Evolutionary conservation across 2,888 invertebrate genomes (phyloP).

Genomic region (Adelognathus sp.): DNA sequence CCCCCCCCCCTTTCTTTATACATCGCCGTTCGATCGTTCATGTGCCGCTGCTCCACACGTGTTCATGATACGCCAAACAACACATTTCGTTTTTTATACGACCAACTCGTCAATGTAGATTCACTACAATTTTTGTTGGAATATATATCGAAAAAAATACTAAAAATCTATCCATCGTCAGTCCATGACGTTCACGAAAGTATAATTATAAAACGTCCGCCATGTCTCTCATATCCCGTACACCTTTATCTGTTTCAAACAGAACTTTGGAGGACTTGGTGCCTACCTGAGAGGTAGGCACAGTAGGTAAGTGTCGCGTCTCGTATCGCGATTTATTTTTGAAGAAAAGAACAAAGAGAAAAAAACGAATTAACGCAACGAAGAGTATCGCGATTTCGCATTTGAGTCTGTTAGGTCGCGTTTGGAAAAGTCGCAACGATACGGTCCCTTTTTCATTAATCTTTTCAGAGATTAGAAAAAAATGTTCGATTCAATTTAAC

Average conservation of each 20-base stretch:
- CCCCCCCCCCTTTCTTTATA: slow-evolving; percentile 62
- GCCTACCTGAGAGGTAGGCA: slow-evolving; percentile 77
- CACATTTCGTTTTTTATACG: slow-evolving; percentile 56
- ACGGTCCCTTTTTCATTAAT: not conserved
- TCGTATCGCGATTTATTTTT: slow-evolving; percentile 75
- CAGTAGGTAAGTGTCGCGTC: slow-evolving; percentile 79
- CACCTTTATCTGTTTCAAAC: slow-evolving; percentile 81
- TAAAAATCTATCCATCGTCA: slow-evolving; percentile 43
- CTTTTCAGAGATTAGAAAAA: not conserved
- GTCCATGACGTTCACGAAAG: slow-evolving; percentile 49
- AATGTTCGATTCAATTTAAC: too few relatives aligned
- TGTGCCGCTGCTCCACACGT: slow-evolving; percentile 69
- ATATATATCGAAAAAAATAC: slow-evolving; percentile 12
- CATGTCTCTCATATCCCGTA: slow-evolving; percentile 76
- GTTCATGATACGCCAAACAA: slow-evolving; percentile 56
- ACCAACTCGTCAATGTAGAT: slow-evolving; percentile 4
- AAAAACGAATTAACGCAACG: not conserved
- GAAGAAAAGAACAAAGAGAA: slow-evolving; percentile 46
- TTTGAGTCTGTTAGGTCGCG: slow-evolving; percentile 2
- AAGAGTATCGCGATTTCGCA: not conserved
- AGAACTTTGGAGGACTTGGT: slow-evolving; percentile 80
- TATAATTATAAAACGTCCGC: slow-evolving; percentile 61
- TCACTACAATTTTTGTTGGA: not conserved
- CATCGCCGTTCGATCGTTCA: slow-evolving; percentile 64
- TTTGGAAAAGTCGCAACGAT: slow-evolving; percentile 1